Percentiles rank a stretch among this genome's conserved stretches.
phyloP scores from a whole-genome alignment of 2,113 vertebrate genomes.

The Chelonoidis abingdonii region DNA sequence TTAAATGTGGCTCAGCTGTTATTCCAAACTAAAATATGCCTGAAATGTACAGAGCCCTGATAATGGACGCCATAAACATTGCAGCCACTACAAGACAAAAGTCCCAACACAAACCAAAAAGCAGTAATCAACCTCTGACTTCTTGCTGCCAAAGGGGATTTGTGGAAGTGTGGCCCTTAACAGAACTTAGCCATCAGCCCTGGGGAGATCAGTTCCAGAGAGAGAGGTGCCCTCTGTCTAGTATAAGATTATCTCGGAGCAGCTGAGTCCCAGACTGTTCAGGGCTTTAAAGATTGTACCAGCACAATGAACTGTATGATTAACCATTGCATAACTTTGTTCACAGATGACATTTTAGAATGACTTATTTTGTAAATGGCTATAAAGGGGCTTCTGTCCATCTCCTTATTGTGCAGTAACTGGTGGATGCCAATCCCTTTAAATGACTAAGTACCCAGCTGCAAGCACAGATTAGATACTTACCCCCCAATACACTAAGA shows the following conservation, averaged over 20 bases:
- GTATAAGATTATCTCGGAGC: constrained; percentile 30
- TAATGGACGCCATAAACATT: background rate
- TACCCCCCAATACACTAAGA: accelerated
- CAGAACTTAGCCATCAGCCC: background rate
- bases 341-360: background rate
- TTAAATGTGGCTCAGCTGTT: background rate
- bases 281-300: background rate
- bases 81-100: background rate
- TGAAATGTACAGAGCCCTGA: background rate
- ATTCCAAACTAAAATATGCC: accelerated
- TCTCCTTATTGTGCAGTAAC: background rate
- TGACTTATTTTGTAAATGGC: background rate
- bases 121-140: background rate
- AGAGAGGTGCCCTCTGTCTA: constrained; percentile 41
- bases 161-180: background rate
- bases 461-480: background rate
- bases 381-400: background rate
- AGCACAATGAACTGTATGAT: background rate
- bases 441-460: background rate
- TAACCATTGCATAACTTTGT: background rate
- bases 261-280: constrained; percentile 38
- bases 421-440: background rate
- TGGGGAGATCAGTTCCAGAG: background rate
- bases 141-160: background rate
- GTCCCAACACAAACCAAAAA: background rate